Conservation (phyloP, 1,140 invertebrate species). For the Cheumatopsyche charites region DNA sequence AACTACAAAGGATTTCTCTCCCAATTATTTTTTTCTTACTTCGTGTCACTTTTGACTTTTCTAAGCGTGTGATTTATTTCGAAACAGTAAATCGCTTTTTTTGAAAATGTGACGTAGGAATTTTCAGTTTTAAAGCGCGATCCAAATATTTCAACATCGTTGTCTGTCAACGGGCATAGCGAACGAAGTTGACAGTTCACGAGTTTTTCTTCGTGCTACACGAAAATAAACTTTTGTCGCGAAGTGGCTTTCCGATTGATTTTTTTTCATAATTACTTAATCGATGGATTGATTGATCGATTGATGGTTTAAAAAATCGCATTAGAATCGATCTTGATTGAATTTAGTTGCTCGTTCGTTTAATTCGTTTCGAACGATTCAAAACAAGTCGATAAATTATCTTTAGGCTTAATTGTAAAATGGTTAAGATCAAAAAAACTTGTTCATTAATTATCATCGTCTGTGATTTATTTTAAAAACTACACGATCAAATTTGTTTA, state of each 20-base stretch:
- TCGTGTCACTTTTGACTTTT: too few relatives aligned
- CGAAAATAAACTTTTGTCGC: background rate
- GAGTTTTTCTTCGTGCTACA: background rate
- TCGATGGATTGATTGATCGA: background rate
- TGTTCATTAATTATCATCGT: too few relatives aligned
- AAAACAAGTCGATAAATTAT: constrained; percentile 10
- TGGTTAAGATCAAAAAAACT: too few relatives aligned
- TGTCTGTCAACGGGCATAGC: constrained; percentile 7
- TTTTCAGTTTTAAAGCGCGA: background rate
- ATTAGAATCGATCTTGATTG: too few relatives aligned
- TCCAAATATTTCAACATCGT: constrained; percentile 20
- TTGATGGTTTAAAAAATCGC: background rate
- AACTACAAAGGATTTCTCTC: too few relatives aligned
- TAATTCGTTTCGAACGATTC: background rate
- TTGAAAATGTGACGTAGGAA: background rate
- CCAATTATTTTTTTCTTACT: too few relatives aligned
- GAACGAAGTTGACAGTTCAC: background rate
- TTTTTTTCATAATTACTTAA: background rate
- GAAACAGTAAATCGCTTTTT: too few relatives aligned
- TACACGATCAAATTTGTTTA: too few relatives aligned
- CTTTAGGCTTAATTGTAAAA: too few relatives aligned
- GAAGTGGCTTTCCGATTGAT: background rate
- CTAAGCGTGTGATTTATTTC: too few relatives aligned
- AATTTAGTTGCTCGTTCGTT: too few relatives aligned
- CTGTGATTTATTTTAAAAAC: too few relatives aligned